Conservation (phyloP, 2,797 vertebrate genomes). For the Alosa sapidissima region DNA sequence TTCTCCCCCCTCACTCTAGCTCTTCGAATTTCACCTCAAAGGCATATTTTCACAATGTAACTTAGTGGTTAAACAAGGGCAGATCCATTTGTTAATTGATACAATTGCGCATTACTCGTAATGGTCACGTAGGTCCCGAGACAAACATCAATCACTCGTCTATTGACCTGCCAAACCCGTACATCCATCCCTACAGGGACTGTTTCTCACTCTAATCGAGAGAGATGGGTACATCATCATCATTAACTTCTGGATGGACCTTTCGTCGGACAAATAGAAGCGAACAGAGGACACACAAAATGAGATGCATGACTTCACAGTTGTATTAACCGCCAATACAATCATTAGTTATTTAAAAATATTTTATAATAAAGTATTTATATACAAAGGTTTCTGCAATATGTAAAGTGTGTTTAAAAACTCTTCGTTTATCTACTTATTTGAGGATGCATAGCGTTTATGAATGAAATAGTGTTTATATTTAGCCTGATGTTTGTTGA, state of each 20-base stretch:
- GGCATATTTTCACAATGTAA: conserved; percentile 74
- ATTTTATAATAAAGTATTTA: conserved; percentile 4
- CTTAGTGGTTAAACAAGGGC: conserved; percentile 81
- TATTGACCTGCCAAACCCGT: conserved; percentile 78
- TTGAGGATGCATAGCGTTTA: not conserved
- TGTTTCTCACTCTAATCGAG: conserved; percentile 67
- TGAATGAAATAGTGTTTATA: not conserved
- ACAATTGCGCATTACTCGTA: conserved; percentile 83
- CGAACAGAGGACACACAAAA: conserved; percentile 48
- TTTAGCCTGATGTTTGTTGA: not conserved
- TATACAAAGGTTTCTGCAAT: not conserved
- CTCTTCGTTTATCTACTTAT: not conserved
- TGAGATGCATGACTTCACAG: conserved; percentile 24
- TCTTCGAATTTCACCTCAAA: conserved; percentile 73
- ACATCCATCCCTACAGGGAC: conserved; percentile 68
- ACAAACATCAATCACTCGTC: conserved; percentile 82
- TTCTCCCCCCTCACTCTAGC: conserved; percentile 50
- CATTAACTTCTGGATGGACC: conserved; percentile 71
- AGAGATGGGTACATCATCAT: conserved; percentile 73
- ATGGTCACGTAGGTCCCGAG: conserved; percentile 80
- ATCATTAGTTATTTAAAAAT: not conserved
- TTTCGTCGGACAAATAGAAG: conserved; percentile 64
- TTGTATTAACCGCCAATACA: conserved; percentile 19
- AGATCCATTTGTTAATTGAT: conserved; percentile 89
- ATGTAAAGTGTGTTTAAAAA: not conserved